phyloP scores from a whole-genome alignment of 1,140 invertebrate genomes.

The Drosophila ficusphila region DNA sequence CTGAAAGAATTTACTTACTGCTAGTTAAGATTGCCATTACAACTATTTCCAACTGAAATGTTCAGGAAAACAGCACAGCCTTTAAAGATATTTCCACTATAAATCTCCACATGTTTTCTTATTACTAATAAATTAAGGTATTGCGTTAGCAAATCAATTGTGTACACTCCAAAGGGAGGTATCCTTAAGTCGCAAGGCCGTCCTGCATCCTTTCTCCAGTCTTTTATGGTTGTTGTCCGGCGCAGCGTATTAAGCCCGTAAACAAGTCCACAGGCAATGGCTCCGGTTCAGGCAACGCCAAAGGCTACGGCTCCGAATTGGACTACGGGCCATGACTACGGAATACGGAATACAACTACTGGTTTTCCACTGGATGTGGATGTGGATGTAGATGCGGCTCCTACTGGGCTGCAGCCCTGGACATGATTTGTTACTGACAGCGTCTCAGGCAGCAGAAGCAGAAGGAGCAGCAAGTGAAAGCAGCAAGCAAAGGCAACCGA shows the following conservation, averaged over 20 bases:
- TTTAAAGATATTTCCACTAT: too few relatives aligned
- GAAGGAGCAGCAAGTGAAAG: constrained; percentile 29
- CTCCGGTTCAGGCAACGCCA: constrained; percentile 31
- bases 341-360: constrained; percentile 1
- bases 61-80: too few relatives aligned
- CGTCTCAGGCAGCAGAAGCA: constrained; percentile 68
- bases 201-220: neutral
- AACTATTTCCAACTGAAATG: too few relatives aligned
- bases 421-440: constrained; percentile 82
- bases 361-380: constrained; percentile 1
- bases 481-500: constrained; percentile 41
- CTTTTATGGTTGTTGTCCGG: constrained; percentile 6
- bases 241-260: constrained; percentile 71
- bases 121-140: too few relatives aligned
- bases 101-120: too few relatives aligned
- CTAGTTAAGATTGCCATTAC: too few relatives aligned
- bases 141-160: too few relatives aligned
- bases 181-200: constrained; percentile 4
- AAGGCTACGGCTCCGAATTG: constrained; percentile 10
- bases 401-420: constrained; percentile 69
- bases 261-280: constrained; percentile 65
- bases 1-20: too few relatives aligned
- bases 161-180: neutral
- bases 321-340: too few relatives aligned
- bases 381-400: constrained; percentile 36